A percentile compares a stretch with the other conserved stretches of the same genome.
Conservation (phyloP, 2,113 vertebrate genomes). For the Pteruthius melanotis region DNA sequence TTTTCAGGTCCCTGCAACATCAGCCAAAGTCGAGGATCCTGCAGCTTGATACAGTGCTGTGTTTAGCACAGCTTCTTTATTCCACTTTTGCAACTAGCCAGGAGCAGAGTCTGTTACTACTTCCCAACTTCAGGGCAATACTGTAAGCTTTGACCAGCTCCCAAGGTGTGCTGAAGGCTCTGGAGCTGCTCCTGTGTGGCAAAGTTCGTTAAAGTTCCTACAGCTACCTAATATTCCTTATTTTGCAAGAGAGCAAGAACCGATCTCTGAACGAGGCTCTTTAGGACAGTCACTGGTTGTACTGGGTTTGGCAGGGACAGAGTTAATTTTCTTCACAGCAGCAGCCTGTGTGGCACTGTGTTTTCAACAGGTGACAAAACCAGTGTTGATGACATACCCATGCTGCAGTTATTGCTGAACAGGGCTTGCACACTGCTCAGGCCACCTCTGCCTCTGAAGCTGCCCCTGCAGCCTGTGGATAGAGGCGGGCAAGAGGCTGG, state of each 20-base stretch:
- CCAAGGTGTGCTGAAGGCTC: background rate
- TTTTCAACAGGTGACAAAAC: background rate
- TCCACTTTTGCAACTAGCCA: background rate
- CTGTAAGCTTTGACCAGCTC: background rate
- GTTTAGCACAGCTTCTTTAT: background rate
- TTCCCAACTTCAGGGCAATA: background rate
- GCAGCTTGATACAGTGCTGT: background rate
- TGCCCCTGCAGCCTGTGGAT: background rate
- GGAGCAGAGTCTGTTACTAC: background rate
- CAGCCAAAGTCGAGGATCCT: background rate
- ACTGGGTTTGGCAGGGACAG: background rate
- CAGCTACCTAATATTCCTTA: background rate
- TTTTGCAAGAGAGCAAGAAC: background rate
- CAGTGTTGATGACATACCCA: background rate
- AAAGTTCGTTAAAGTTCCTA: background rate
- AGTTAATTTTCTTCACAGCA: background rate
- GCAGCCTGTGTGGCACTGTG: background rate
- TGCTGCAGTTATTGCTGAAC: background rate
- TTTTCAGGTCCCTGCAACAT: background rate
- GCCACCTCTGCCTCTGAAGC: background rate
- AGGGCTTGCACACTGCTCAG: background rate
- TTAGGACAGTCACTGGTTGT: background rate
- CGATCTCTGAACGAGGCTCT: background rate
- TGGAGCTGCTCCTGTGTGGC: background rate
- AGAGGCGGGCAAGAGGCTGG: background rate